A percentile compares a stretch with the other conserved stretches of the same genome.
Conservation (phyloP, 2,113 vertebrate species). For the Erpornis zantholeuca region DNA sequence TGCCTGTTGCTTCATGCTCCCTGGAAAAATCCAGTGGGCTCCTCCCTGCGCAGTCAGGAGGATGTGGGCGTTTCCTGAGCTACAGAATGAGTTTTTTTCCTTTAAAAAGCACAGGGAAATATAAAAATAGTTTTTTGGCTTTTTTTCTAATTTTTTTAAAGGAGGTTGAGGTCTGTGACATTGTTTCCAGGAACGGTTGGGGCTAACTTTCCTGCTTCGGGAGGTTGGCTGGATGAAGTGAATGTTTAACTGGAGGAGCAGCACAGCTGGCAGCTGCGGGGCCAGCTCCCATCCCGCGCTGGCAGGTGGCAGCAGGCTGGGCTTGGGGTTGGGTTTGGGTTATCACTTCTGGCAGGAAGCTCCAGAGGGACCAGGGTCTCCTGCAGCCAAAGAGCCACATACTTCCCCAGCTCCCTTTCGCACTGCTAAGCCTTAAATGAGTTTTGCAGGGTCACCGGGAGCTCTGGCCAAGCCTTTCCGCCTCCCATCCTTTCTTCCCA, state of each 20-base stretch:
- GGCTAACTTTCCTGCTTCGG: background rate
- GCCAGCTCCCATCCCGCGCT: background rate
- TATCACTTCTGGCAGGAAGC: background rate
- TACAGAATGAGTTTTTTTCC: constrained; percentile 51
- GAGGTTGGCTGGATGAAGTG: background rate
- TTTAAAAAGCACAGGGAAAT: constrained; percentile 45
- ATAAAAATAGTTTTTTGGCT: constrained; percentile 37
- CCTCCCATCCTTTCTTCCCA: background rate
- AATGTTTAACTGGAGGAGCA: background rate
- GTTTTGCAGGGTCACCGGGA: constrained; percentile 5
- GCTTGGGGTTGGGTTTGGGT: background rate
- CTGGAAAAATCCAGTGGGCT: constrained; percentile 57
- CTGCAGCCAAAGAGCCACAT: background rate
- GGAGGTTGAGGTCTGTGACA: background rate
- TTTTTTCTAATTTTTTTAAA: background rate
- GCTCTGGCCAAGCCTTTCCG: constrained; percentile 1
- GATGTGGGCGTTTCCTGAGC: constrained; percentile 65
- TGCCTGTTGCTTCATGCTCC: constrained; percentile 53
- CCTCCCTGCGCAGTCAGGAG: constrained; percentile 39
- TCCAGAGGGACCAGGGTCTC: background rate
- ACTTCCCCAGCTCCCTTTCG: background rate
- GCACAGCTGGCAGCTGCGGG: background rate
- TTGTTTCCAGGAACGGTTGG: background rate
- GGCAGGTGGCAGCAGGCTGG: background rate
- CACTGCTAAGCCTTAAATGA: background rate